Conservation (phyloP, 1,140 invertebrate species). For the Armadillidium nasatum region DNA sequence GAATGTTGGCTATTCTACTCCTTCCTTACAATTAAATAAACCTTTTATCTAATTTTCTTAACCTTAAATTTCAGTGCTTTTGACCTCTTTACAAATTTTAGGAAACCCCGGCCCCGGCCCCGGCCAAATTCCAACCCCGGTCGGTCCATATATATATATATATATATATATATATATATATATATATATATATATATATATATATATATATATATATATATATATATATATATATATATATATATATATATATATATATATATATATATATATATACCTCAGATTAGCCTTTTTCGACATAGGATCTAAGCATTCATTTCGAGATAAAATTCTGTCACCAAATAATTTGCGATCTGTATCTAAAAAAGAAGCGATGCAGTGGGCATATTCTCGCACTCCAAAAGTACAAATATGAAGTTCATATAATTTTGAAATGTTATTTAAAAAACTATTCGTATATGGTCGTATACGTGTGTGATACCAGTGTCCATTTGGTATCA, state of each 20-base stretch:
- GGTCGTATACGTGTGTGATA: constrained; percentile 93
- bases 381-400: constrained; percentile 95
- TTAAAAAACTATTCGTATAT: constrained; percentile 76
- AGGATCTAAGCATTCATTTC: constrained; percentile 96
- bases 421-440: constrained; percentile 77
- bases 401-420: constrained; percentile 98
- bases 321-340: constrained; percentile 90
- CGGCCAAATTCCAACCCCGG: too few species aligned
- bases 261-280: constrained; percentile 74
- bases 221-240: too few species aligned
- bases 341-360: constrained; percentile 86
- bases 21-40: too few species aligned
- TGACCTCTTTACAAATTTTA: too few species aligned
- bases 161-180: constrained; percentile 16
- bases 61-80: too few species aligned
- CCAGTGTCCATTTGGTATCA: constrained; percentile 73
- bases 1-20: too few species aligned
- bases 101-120: too few species aligned
- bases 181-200: too few species aligned
- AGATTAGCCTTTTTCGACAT: constrained; percentile 95
- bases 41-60: too few species aligned
- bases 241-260: constrained; percentile 23
- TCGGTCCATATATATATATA: too few species aligned
- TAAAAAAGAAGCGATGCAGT: constrained; percentile 82
- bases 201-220: too few species aligned